Conservation (phyloP, 2,888 invertebrate species). For the Megastigmus dorsalis region DNA sequence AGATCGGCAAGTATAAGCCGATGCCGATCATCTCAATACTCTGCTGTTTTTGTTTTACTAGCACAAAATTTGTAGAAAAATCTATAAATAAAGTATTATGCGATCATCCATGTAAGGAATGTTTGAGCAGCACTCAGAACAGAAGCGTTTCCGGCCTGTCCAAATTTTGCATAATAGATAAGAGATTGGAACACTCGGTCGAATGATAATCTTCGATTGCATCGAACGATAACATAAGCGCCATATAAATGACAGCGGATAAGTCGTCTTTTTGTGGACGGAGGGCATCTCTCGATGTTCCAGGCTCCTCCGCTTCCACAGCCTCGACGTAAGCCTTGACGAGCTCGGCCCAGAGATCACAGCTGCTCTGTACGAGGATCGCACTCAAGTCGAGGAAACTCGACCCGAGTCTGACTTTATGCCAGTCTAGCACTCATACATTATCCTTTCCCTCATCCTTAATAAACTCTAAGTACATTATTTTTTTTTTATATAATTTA, state of each 20-base stretch:
- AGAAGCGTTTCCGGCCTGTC: too few species aligned
- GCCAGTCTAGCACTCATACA: conserved; percentile 67
- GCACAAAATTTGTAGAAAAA: too few species aligned
- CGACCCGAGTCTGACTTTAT: conserved; percentile 64
- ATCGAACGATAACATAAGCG: not conserved
- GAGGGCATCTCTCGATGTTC: conserved; percentile 20
- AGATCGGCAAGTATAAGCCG: too few species aligned
- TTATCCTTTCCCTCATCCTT: conserved; percentile 61
- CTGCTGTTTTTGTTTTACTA: too few species aligned
- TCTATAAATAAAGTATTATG: too few species aligned
- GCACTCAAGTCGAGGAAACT: conserved; percentile 63
- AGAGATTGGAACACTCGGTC: not conserved
- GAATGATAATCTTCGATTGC: too few species aligned
- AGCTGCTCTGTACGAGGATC: conserved; percentile 52
- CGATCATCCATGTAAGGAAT: too few species aligned
- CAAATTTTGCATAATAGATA: too few species aligned
- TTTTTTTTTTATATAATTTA: not conserved
- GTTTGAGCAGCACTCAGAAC: too few species aligned
- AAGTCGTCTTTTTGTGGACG: not conserved
- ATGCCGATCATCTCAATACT: too few species aligned
- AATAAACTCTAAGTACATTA: conserved; percentile 62
- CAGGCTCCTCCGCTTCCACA: conserved; percentile 50
- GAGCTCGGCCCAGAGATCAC: conserved; percentile 12
- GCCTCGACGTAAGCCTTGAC: conserved; percentile 55
- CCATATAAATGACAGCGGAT: not conserved